Evolutionary conservation across 2,113 vertebrate species (phyloP).

Genomic region (Guaruba guarouba): DNA sequence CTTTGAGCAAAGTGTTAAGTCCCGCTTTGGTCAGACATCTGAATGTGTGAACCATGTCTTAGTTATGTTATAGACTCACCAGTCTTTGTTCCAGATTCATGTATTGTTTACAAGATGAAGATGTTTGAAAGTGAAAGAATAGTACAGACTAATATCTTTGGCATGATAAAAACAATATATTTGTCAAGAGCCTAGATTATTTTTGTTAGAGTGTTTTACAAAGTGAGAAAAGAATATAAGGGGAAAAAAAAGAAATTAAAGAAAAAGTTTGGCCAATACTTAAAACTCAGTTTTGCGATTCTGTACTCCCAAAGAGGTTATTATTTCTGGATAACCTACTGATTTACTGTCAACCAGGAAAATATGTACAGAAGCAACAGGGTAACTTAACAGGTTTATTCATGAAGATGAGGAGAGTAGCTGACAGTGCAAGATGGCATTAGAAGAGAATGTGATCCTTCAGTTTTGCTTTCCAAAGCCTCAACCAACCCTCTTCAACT

Average conservation of each 20-base stretch:
- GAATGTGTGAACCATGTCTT: neutral
- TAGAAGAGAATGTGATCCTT: neutral
- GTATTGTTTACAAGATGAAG: neutral
- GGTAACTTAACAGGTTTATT: neutral
- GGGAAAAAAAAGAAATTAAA: rapidly evolving
- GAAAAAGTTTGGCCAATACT: neutral
- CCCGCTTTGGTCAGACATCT: neutral
- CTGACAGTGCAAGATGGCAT: neutral
- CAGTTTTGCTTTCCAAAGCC: neutral
- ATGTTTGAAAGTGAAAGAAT: neutral
- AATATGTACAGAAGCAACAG: neutral
- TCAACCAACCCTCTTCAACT: neutral
- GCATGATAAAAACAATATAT: neutral
- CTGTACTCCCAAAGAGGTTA: neutral
- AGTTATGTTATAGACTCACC: neutral
- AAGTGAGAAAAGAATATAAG: neutral
- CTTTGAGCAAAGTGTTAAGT: neutral
- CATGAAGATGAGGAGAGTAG: neutral
- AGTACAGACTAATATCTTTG: neutral
- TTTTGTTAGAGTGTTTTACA: neutral
- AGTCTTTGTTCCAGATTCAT: rapidly evolving
- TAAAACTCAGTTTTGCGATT: neutral
- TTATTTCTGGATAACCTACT: neutral
- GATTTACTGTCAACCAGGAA: neutral
- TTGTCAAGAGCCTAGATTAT: neutral